Base-by-base conservation (phyloP, 2,113 vertebrate species). In the Syrmaticus mikado region DNA sequence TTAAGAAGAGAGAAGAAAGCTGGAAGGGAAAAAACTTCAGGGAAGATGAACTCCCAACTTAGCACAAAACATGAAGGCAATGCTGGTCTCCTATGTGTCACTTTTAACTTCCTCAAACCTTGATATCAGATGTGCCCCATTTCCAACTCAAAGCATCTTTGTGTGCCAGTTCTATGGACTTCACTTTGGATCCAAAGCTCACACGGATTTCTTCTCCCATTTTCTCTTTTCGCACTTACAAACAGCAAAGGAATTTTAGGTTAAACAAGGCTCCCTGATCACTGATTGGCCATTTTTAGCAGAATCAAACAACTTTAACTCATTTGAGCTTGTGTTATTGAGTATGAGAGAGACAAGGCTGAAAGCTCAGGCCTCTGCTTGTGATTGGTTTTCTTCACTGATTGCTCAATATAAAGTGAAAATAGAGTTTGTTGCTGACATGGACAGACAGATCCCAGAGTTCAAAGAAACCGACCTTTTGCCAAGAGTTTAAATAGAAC, bases 1-100 rank as follows among this genome's bases (percentile, higher is more conserved):
- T 22, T 65, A 95, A 93, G 64, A 85, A n/a, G 52, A 93, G 65
- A 92, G 92, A 80, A 30, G n/a, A 87, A 95, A 89, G 60, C 82
- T 80, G 38, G 72, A 87, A 87, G 36, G 66, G 62, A 38, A 32
- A 75, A 92, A 78, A 15, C 45, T 95, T 91, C 74, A 83, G 75
- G 78, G 41, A 90, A 85, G 27, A 28, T 81, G 93, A 89, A 58
- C 40, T 94, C 34, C 75, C 75, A 75, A 14, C 22, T 94, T 30
- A 15, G 13, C 46, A 65, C 1, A 6, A 92, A 91, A 76, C 53
- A 52, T 5, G 25, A 82, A 91, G 61, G 36, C 28, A 40, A 40
- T 19, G 24, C 61, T 40, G 36, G 38, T 64, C 61, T 40, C 61
- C 38, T 40, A 27, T 12, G 25, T 64, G 61, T 40, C 38, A 64